These are phyloP conservation scores for Nerophis ophidion DNA, from an alignment of 2,113 vertebrate species.

Conservation along the genomic window DNA sequence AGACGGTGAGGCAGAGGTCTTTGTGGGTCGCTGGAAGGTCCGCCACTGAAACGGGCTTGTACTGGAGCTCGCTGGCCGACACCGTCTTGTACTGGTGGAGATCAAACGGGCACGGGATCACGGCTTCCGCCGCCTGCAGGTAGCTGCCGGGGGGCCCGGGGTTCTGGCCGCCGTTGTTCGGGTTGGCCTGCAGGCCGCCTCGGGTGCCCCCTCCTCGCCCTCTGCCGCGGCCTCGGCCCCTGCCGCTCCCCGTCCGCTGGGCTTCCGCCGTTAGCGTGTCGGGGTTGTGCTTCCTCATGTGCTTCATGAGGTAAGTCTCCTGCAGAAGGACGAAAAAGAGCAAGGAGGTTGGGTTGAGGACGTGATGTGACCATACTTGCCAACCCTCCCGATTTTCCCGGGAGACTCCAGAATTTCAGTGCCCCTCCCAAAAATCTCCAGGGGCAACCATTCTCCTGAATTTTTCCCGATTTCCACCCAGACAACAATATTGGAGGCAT, in stretches of 20 bases:
- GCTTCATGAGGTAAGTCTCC: slow-evolving; percentile 99
- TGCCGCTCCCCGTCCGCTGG: slow-evolving; percentile 70
- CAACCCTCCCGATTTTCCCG: no score
- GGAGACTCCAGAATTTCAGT: no score
- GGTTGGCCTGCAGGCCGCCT: slow-evolving; percentile 67
- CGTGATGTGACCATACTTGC: no score
- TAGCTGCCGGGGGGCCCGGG: slow-evolving; percentile 60
- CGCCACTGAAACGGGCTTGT: slow-evolving; percentile 71
- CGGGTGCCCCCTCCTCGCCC: slow-evolving; percentile 33
- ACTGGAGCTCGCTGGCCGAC: slow-evolving; percentile 73
- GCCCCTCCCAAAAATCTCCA: no score
- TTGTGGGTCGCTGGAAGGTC: slow-evolving; percentile 82
- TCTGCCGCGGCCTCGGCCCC: slow-evolving; percentile 66
- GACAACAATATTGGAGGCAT: no score
- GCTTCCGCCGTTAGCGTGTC: slow-evolving; percentile 68
- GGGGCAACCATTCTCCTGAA: no score
- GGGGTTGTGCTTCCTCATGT: slow-evolving; percentile 98
- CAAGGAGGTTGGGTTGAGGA: no score
- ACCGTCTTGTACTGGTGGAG: slow-evolving; percentile 96
- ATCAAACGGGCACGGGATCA: slow-evolving; percentile 85
- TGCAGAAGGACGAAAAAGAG: slow-evolving; percentile 28
- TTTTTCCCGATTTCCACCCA: no score
- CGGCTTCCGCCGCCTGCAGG: slow-evolving; percentile 67
- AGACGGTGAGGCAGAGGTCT: slow-evolving; percentile 97
- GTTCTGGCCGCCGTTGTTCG: slow-evolving; percentile 62